Conservation (phyloP, 2,113 vertebrate genomes). For the cat (Felis catus) region DNA sequence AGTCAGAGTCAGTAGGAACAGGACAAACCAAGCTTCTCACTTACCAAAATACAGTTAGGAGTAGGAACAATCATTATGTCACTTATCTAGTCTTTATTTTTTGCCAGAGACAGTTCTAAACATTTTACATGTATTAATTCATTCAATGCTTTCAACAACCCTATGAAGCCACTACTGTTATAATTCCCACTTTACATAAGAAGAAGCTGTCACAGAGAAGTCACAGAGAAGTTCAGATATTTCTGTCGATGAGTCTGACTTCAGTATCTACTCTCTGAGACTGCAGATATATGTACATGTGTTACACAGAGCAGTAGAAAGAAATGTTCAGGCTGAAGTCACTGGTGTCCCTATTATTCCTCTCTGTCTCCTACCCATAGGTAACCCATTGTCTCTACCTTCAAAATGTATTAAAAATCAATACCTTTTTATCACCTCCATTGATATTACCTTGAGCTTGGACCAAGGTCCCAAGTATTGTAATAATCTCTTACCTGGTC, state of each 20-base stretch:
- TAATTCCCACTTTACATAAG: not conserved
- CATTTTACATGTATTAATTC: not conserved
- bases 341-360: not conserved
- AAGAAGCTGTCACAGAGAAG: constrained; percentile 36
- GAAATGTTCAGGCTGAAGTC: not conserved
- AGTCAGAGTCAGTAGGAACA: constrained; percentile 6
- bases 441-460: not conserved
- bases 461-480: not conserved
- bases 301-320: not conserved
- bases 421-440: not conserved
- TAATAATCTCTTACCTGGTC: not conserved
- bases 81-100: not conserved
- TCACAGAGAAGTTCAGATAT: constrained; percentile 6
- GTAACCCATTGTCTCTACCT: not conserved
- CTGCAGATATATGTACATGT: not conserved
- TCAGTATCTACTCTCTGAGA: not conserved
- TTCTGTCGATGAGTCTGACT: not conserved
- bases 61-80: not conserved
- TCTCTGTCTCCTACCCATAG: not conserved
- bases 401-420: not conserved
- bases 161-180: not conserved
- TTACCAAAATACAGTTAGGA: not conserved
- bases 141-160: not conserved
- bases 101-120: not conserved
- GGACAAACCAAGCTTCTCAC: not conserved